Percentiles rank a stretch among this genome's conserved stretches.
Evolutionary conservation across 2,888 invertebrate genomes (phyloP).

Genomic region (Synergus gifuensis): DNA sequence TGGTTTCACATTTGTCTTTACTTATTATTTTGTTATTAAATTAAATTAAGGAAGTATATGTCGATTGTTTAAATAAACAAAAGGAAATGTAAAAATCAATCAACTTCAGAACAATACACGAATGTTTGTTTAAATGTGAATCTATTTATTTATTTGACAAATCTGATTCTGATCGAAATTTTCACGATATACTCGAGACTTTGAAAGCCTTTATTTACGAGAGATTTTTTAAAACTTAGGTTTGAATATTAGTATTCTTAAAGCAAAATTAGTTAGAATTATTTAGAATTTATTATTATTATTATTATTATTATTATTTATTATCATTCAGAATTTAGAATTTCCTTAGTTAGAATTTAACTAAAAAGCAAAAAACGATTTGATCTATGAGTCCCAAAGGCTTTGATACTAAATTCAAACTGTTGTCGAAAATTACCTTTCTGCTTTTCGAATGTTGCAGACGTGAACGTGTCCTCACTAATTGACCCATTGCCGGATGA

Average conservation of each 20-base stretch:
- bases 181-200: background rate
- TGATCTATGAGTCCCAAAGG: constrained; percentile 37
- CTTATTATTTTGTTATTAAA: constrained; percentile 15
- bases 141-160: background rate
- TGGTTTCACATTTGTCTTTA: constrained; percentile 19
- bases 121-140: constrained; percentile 71
- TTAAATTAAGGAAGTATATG: constrained; percentile 23
- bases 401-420: background rate
- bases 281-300: no score
- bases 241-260: no score
- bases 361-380: background rate
- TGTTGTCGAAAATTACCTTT: constrained; percentile 16
- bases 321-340: no score
- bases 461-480: constrained; percentile 25
- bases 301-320: no score
- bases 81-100: constrained; percentile 54
- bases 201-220: background rate
- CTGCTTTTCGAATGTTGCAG: background rate
- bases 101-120: constrained; percentile 75
- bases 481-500: constrained; percentile 12
- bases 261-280: background rate
- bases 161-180: background rate
- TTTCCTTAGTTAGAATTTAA: background rate
- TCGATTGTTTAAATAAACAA: constrained; percentile 47
- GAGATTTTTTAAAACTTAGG: no score